Evolutionary conservation across 2,888 invertebrate species (phyloP).

Genomic region (Cremastinae sp.): DNA sequence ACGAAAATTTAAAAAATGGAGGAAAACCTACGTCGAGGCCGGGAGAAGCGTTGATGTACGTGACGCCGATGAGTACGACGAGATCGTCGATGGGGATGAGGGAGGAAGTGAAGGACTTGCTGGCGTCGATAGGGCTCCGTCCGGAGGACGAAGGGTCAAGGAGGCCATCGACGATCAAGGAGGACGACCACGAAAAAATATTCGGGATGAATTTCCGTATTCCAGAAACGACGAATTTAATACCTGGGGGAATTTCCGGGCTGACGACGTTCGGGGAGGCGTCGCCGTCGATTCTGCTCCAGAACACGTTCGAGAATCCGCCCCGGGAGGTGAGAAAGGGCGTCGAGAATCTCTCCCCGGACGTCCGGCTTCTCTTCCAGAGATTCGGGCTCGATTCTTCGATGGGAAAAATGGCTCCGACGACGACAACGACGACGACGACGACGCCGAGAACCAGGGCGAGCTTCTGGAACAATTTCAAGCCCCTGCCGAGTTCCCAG

Average conservation of each 20-base stretch:
- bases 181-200: constrained; percentile 42
- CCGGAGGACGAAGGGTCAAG: constrained; percentile 63
- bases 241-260: constrained; percentile 47
- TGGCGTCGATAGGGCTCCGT: constrained; percentile 80
- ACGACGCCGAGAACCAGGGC: constrained; percentile 59
- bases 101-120: constrained; percentile 77
- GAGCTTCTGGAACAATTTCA: constrained; percentile 79
- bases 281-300: constrained; percentile 63
- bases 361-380: constrained; percentile 75
- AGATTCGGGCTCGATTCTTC: constrained; percentile 74
- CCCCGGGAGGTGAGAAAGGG: constrained; percentile 70
- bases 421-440: constrained; percentile 59
- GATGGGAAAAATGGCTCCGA: constrained; percentile 11
- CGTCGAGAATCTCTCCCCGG: constrained; percentile 75
- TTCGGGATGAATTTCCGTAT: constrained; percentile 63
- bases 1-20: too few species aligned
- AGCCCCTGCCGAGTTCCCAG: constrained; percentile 78
- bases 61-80: constrained; percentile 69
- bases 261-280: constrained; percentile 55
- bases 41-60: constrained; percentile 68
- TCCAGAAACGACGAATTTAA: constrained; percentile 61
- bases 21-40: too few species aligned
- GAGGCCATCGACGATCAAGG: constrained; percentile 55
- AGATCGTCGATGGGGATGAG: constrained; percentile 70
- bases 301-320: constrained; percentile 70